These are phyloP conservation scores for Lethrus apterus DNA, from an alignment of 1,140 invertebrate genomes.

Conservation along the genomic window DNA sequence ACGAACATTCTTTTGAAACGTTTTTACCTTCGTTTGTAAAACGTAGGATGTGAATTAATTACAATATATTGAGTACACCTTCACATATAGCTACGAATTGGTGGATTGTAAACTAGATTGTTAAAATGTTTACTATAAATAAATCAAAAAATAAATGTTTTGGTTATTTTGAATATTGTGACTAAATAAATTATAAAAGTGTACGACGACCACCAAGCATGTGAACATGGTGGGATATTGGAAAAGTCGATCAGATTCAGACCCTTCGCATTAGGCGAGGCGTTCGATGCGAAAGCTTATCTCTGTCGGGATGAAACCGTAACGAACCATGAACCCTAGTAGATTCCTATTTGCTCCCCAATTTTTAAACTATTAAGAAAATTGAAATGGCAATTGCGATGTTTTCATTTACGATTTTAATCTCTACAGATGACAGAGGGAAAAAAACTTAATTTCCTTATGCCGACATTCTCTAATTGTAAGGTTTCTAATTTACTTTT, in stretches of 20 bases:
- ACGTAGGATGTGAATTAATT: too few relatives aligned
- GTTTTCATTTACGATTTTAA: slow-evolving; percentile 2
- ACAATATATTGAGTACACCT: too few relatives aligned
- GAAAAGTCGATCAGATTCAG: slow-evolving; percentile 14
- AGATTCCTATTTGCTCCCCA: slow-evolving; percentile 8
- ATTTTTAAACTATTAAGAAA: slow-evolving; percentile 20
- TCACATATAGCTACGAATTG: too few relatives aligned
- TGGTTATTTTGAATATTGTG: too few relatives aligned
- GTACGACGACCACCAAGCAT: too few relatives aligned
- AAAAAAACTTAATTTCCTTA: background rate
- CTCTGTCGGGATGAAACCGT: slow-evolving; percentile 13
- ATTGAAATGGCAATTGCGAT: slow-evolving; percentile 11
- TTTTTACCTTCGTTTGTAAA: too few relatives aligned
- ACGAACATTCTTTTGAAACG: too few relatives aligned
- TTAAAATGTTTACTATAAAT: too few relatives aligned
- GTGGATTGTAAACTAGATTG: too few relatives aligned
- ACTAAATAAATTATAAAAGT: too few relatives aligned
- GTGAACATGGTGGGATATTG: too few relatives aligned
- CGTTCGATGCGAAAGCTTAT: slow-evolving; percentile 18
- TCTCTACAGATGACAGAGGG: background rate
- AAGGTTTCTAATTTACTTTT: background rate
- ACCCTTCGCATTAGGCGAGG: slow-evolving; percentile 12
- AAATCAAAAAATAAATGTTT: too few relatives aligned
- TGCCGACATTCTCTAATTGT: background rate
- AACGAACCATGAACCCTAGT: slow-evolving; percentile 17